Evolutionary conservation across 2,888 invertebrate species (phyloP), one percentile per base, ranked within the genome.

Genomic region (Abrostola tripartita): DNA sequence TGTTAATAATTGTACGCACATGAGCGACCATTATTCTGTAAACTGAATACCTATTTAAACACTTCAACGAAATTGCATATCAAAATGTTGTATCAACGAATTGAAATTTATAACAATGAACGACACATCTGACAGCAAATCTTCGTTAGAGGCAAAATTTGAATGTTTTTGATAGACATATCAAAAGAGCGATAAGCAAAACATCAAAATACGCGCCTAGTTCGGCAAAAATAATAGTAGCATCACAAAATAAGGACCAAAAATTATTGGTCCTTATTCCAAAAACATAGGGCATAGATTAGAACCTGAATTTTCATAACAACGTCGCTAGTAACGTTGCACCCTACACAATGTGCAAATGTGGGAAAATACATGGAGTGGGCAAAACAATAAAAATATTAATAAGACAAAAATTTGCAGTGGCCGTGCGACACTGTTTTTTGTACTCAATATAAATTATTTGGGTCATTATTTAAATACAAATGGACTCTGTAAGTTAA

Each of bases 401-500:
- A 83, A 81, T 79, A 78, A 80, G 76, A 78, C 77, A 74, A 74
- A 81, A 82, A 85, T 85, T 85, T 76, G 73, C 81, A 87, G 85
- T 66, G 47, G 52, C 64, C 71, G 74, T 80, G 81, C 57, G 78
- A 84, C 81, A 78, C 70, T 74, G 77, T 81, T 83, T 84, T 83
- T 82, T 71, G 68, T 50, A 61, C 52, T 53, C 44, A 71, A 65
- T 65, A 77, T 80, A 78, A 83, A 81, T 81, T 81, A 85, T 87
- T 84, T 82, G 72, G 88, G 86, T 82, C 83, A 78, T 71, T 75
- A 81, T 84, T 82, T 80, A 81, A 85, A 85, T 82, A 78, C 61
- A 67, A 79, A 82, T 80, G 76, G 68, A 61, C 69, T 37, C 49
- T 53, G 65, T 65, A 72, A 78, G 71, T 79, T 66, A 70, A 67